Evolutionary conservation across 2,888 invertebrate genomes (phyloP).

Genomic region (Ormyrus rosae): DNA sequence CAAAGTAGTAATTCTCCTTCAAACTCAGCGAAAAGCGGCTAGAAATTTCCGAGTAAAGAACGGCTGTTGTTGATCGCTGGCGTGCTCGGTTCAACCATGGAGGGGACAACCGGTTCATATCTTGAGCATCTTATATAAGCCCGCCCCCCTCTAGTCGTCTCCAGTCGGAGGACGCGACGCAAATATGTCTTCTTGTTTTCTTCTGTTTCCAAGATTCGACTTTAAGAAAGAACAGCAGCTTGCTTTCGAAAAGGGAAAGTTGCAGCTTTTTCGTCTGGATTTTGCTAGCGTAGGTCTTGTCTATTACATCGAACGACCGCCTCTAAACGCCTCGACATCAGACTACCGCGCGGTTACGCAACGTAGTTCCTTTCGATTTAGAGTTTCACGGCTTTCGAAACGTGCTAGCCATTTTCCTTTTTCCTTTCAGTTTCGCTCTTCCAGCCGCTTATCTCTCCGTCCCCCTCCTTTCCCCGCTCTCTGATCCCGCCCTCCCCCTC

Average conservation of each 20-base stretch:
- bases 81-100: slow-evolving; percentile 59
- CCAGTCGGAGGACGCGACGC: background rate
- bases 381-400: slow-evolving; percentile 10
- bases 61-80: slow-evolving; percentile 66
- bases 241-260: slow-evolving; percentile 30
- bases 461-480: background rate
- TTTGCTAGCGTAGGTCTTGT: no score
- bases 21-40: slow-evolving; percentile 70
- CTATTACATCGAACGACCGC: no score
- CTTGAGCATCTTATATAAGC: slow-evolving; percentile 74
- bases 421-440: background rate
- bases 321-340: no score
- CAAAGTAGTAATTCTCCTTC: no score
- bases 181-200: background rate
- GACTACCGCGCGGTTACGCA: slow-evolving; percentile 3
- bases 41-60: slow-evolving; percentile 74
- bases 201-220: background rate
- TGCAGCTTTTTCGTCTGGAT: background rate
- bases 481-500: background rate
- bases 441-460: slow-evolving; percentile 1
- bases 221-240: background rate
- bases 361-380: background rate
- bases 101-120: slow-evolving; percentile 75
- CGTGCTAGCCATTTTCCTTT: background rate
- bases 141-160: slow-evolving; percentile 60